These are phyloP conservation scores for Novumbra hubbsi DNA, from an alignment of 2,797 vertebrate genomes.

Conservation along the genomic window DNA sequence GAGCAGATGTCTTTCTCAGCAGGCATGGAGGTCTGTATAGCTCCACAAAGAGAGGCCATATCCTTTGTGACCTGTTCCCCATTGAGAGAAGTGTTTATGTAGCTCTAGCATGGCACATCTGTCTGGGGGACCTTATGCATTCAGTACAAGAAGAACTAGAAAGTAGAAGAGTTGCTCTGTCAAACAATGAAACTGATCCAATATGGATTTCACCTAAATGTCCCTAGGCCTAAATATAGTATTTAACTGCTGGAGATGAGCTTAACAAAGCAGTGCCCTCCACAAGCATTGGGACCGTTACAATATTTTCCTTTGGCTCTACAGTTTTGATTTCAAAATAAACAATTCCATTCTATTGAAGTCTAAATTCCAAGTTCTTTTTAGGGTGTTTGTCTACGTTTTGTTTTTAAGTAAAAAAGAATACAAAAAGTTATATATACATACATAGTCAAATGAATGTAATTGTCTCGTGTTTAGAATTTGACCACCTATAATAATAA, in stretches of 20 bases:
- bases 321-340: too few relatives aligned
- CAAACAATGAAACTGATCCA: constrained; percentile 67
- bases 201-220: constrained; percentile 63
- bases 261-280: constrained; percentile 13
- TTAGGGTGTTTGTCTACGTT: too few relatives aligned
- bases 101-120: constrained; percentile 73
- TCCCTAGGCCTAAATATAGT: background rate
- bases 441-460: too few relatives aligned
- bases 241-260: constrained; percentile 8
- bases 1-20: constrained; percentile 74
- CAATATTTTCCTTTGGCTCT: too few relatives aligned
- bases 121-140: constrained; percentile 80
- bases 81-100: constrained; percentile 81
- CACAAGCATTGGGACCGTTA: background rate
- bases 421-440: too few relatives aligned
- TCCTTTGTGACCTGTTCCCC: constrained; percentile 60
- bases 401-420: too few relatives aligned
- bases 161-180: constrained; percentile 64
- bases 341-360: too few relatives aligned
- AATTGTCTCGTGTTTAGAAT: too few relatives aligned
- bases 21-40: constrained; percentile 71
- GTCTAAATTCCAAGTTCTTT: too few relatives aligned
- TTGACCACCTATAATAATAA: too few relatives aligned
- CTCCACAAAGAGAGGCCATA: constrained; percentile 60
- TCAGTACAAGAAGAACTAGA: constrained; percentile 70